Conservation (phyloP, 1,140 invertebrate species). For the Tetranychus cinnabarinus region DNA sequence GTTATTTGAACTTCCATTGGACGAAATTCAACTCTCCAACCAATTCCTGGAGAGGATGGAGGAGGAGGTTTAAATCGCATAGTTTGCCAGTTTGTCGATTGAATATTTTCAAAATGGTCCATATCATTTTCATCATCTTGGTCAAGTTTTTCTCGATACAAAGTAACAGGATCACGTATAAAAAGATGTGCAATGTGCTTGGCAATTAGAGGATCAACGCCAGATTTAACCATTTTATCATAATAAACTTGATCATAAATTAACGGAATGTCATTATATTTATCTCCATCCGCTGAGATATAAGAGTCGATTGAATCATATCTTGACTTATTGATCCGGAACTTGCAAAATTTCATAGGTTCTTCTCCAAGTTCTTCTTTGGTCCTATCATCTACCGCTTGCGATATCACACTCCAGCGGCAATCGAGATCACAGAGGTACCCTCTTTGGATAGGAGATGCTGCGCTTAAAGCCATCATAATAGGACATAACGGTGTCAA, state of each 20-base stretch:
- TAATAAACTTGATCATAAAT: slow-evolving; percentile 64
- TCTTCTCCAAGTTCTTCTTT: slow-evolving; percentile 56
- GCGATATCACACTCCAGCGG: slow-evolving; percentile 83
- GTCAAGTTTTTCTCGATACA: slow-evolving; percentile 86
- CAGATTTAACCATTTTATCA: slow-evolving; percentile 50
- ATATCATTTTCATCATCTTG: slow-evolving; percentile 81
- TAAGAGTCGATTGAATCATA: slow-evolving; percentile 97
- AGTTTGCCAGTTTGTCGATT: slow-evolving; percentile 99
- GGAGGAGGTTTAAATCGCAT: slow-evolving; percentile 96
- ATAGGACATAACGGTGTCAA: slow-evolving; percentile 90
- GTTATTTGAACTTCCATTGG: slow-evolving; percentile 96
- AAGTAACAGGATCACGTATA: slow-evolving; percentile 82
- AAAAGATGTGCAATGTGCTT: slow-evolving; percentile 89
- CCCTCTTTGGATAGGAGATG: slow-evolving; percentile 78
- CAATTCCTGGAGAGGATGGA: slow-evolving; percentile 74
- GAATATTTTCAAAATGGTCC: slow-evolving; percentile 99
- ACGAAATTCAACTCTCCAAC: slow-evolving; percentile 97
- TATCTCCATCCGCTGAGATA: slow-evolving; percentile 57
- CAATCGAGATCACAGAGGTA: slow-evolving; percentile 85
- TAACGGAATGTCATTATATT: slow-evolving; percentile 75
- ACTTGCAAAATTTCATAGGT: slow-evolving; percentile 24
- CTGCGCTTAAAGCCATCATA: slow-evolving; percentile 82
- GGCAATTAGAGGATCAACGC: slow-evolving; percentile 65
- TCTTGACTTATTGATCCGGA: slow-evolving; percentile 78
- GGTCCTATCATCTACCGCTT: slow-evolving; percentile 85